Base-by-base conservation (phyloP, 2,888 invertebrate species). In the Rotaria sp. region DNA sequence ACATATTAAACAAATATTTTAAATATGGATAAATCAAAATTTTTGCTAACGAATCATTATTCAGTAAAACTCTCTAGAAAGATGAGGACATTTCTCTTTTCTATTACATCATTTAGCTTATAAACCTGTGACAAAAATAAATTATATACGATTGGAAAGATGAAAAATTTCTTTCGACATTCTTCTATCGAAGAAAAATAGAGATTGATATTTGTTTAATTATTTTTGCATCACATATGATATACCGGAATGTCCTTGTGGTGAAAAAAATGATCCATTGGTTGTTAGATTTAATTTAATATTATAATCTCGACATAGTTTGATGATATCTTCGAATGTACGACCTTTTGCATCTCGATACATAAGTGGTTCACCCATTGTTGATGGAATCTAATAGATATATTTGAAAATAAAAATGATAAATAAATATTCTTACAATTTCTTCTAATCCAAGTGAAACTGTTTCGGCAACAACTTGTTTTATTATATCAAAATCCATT, bases 301-400 rank as follows among this genome's bases (percentile, higher is more conserved):
- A 21, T 75, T 75, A 24, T 75, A 41, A 38, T 75, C 74, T 38
- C 41, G 74, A 26, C 74, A 75, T 38, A 75, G 18, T 38, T 75
- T 35, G 8, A 75, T 75, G 11, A 75, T 75, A 75, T 75, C 74
- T 38, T 75, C 74, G 15, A 75, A 75, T 75, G 74, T 75, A 75
- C 74, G 74, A 75, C 74, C 74, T 75, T 75, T 75, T 38, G 24
- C 7, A 75, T 75, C 74, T n/a, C 74, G 35, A 41, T 75, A 75
- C 74, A 75, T 75, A 10, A 75, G 24, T 75, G 74, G 74, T 38
- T 75, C 74, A 24, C 74, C 74, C 74, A 75, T 75, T 18, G 74
- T 75, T 41, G 74, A 75, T 38, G 74, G 74, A 75, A 75, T 75
- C 74, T 75, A 24, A 24, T 5, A 5, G 38, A 35, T 10, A 75